Evolutionary conservation across 2,113 vertebrate species (phyloP).

Genomic region (Montifringilla adamsi): DNA sequence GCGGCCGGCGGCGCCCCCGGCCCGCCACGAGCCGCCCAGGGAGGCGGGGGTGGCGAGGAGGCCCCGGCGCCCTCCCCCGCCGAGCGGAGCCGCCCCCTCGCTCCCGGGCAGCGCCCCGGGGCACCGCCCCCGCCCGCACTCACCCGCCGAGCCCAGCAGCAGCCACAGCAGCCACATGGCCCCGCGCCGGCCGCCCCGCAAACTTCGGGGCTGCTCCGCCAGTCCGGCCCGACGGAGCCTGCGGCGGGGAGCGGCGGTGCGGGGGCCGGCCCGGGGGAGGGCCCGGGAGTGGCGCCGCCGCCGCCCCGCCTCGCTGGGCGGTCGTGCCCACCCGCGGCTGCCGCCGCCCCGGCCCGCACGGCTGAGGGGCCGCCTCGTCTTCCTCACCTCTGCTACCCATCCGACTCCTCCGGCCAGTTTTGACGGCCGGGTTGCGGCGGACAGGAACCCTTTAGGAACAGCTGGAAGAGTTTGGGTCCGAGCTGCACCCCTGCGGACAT

Average conservation of each 20-base stretch:
- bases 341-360: background rate
- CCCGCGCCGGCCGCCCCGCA: too few species aligned
- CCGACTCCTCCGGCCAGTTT: fast-evolving
- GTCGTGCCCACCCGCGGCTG: background rate
- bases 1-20: background rate
- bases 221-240: too few species aligned
- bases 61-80: background rate
- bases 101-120: background rate
- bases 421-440: background rate
- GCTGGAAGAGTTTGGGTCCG: background rate
- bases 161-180: background rate
- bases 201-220: too few species aligned
- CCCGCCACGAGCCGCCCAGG: background rate
- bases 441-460: background rate
- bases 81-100: background rate
- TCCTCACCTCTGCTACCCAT: fast-evolving
- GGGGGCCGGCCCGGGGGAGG: background rate
- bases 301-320: background rate
- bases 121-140: background rate
- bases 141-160: background rate
- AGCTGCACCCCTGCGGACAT: fast-evolving
- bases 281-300: background rate
- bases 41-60: background rate
- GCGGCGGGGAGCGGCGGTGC: too few species aligned
- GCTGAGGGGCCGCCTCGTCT: fast-evolving